A percentile compares a stretch with the other conserved stretches of the same genome.
phyloP scores from a whole-genome alignment of 2,888 invertebrate genomes.

The Limulus polyphemus region DNA sequence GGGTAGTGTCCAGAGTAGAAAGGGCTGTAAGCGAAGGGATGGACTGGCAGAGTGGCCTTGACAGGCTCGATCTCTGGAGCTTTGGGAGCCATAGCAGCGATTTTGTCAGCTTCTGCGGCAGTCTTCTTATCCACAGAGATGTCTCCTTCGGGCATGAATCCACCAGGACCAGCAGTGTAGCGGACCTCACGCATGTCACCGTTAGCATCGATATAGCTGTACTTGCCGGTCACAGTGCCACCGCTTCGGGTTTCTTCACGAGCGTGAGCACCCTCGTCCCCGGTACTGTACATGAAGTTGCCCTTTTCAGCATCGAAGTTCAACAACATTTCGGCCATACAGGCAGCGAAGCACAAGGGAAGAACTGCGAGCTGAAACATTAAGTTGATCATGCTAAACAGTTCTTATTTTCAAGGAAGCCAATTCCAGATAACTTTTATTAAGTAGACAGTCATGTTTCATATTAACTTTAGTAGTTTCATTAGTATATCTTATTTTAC shows the following conservation, averaged over 20 bases:
- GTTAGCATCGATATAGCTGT: slow-evolving; percentile 22
- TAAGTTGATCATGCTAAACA: no score
- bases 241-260: slow-evolving; percentile 8
- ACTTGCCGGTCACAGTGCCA: slow-evolving; percentile 13
- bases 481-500: no score
- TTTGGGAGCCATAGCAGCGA: slow-evolving; percentile 21
- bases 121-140: slow-evolving; percentile 24
- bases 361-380: background rate
- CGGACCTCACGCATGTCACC: slow-evolving; percentile 15
- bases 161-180: slow-evolving; percentile 18
- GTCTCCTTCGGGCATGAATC: slow-evolving; percentile 23
- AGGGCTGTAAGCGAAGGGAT: no score
- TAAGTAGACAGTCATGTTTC: no score
- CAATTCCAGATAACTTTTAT: no score
- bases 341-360: background rate
- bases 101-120: slow-evolving; percentile 17
- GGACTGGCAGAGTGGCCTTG: no score
- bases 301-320: background rate
- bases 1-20: no score
- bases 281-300: slow-evolving; percentile 16
- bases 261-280: slow-evolving; percentile 16
- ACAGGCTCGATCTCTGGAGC: slow-evolving; percentile 1
- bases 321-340: background rate
- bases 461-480: no score
- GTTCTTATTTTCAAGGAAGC: no score